Conservation (phyloP, 2,113 vertebrate genomes). For the Atractosteus spatula region DNA sequence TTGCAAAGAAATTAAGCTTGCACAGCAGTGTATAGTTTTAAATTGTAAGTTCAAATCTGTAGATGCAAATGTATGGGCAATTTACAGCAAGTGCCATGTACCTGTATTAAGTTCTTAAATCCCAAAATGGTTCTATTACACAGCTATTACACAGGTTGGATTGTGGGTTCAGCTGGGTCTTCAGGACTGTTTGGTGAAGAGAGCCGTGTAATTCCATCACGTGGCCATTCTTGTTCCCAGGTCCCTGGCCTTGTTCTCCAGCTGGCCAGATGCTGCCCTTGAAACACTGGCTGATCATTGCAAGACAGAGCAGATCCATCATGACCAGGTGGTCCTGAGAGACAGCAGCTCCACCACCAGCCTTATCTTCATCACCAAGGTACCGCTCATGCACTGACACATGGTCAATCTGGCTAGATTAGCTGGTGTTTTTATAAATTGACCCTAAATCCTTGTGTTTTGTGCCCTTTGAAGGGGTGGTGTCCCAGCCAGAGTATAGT, state of each 20-base stretch:
- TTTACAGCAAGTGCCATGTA: no score
- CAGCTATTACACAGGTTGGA: no score
- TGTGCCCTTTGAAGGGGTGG: no score
- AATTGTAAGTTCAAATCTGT: no score
- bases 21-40: no score
- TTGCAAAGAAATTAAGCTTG: no score
- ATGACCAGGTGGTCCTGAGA: conserved; percentile 18
- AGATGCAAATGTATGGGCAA: no score
- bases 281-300: conserved; percentile 12
- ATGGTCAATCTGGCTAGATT: background rate
- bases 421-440: background rate
- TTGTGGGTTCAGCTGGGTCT: no score
- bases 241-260: conserved; percentile 12
- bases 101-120: no score
- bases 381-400: background rate
- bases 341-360: background rate
- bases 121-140: no score
- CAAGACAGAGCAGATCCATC: conserved; percentile 18
- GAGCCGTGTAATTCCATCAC: background rate
- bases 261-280: conserved; percentile 11
- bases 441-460: no score
- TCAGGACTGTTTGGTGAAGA: background rate
- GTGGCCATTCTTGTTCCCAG: background rate
- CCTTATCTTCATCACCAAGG: conserved; percentile 20
- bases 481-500: no score